Conservation (phyloP, 2,797 vertebrate genomes). For the Xerus rutilus region DNA sequence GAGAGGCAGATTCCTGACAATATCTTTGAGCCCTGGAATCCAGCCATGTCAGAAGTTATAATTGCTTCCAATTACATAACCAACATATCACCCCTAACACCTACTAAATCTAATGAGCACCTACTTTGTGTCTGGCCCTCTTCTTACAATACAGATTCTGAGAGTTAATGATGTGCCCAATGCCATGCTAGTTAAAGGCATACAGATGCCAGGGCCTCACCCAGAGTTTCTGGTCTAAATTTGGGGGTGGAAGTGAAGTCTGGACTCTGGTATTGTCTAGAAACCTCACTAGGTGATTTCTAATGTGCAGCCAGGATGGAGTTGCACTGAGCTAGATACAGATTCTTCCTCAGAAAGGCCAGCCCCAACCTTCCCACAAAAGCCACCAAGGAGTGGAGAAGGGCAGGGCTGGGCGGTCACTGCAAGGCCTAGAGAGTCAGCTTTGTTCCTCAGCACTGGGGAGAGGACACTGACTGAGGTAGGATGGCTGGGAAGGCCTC, state of each 20-base stretch:
- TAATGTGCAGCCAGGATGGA: neutral
- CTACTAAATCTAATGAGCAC: neutral
- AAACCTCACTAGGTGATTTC: neutral
- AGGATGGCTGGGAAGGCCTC: neutral
- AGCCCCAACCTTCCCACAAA: neutral
- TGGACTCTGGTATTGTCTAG: neutral
- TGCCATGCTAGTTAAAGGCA: neutral
- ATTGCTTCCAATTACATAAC: neutral
- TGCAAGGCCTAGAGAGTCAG: neutral
- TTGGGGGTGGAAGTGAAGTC: neutral
- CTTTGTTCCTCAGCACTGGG: neutral
- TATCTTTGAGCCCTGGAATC: neutral
- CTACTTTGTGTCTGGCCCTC: neutral
- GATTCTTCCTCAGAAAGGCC: neutral
- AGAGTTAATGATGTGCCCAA: neutral
- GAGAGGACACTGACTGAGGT: too few relatives aligned
- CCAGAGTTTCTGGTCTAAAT: neutral
- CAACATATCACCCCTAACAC: too few relatives aligned
- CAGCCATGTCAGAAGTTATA: neutral
- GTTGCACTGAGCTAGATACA: neutral
- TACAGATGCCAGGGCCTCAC: neutral
- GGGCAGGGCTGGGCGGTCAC: neutral
- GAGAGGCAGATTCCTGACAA: neutral
- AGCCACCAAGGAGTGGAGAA: neutral
- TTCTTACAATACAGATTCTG: neutral